Evolutionary conservation across 2,797 vertebrate species (phyloP), one percentile per base, ranked within the genome.

Genomic region (Gobionotothen gibberifrons): DNA sequence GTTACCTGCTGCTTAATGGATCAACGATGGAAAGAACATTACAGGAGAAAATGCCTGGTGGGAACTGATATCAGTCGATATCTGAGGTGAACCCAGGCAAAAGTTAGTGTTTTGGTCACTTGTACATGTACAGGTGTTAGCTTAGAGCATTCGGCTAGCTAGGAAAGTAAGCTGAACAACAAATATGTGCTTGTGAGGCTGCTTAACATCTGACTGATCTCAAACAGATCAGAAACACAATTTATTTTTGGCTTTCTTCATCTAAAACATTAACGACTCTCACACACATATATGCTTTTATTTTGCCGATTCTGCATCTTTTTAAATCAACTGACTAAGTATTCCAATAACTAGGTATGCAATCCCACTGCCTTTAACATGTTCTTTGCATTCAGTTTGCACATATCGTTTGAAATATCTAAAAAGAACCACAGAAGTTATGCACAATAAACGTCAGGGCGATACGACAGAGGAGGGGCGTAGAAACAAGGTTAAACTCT

Each of bases 401-500:
- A 22, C 44, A 57, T 40, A 64, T 13, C 49, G 46, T 54, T n/a
- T 51, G n/a, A 56, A n/a, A 26, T 19, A 56, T 62, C 42, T 17
- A 13, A 48, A 44, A 56, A n/a, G 39, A 36, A 73, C 32, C 44
- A 44, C 60, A 48, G 17, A 69, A 69, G 36, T 68, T 57, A 69
- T 72, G 16, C 65, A 22, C 51, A 44, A 14, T 69, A 67, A 81
- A 69, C 13, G 5, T 12, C 19, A 53, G 63, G 64, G 65, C 12
- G 17, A 72, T 29, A 51, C 78, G 80, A 82, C 63, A 72, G 68
- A 73, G 71, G 46, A 85, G 53, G 42, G 60, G 79, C 74, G 69
- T 58, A 73, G 75, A 86, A 79, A 72, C 80, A 76, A 87, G 87
- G 85, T 91, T 90, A 90, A 90, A 87, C 85, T 87, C 84, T 82